Base-by-base conservation (phyloP, 2,888 invertebrate genomes). In the Leucania comma region DNA sequence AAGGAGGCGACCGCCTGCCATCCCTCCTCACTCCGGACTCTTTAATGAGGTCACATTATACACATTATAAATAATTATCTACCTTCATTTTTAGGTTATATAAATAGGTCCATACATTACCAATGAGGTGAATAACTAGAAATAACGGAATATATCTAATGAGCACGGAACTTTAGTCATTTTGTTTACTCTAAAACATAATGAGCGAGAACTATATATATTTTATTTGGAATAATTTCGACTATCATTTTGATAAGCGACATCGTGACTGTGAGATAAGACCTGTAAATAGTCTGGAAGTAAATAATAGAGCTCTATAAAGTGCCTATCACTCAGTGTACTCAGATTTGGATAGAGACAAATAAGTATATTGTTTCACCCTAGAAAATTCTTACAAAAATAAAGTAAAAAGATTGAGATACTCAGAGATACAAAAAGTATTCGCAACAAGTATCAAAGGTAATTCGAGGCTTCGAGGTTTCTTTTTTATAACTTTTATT, bases 401-500 rank as follows among this genome's bases (percentile, higher is more conserved):
- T 56, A 76, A 46, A 51, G n/a, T n/a, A 29, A 75, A 8, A 46
- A 68, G 26, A 70, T 64, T 51, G 60, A n/a, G 20, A 53, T 57
- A 61, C 24, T 50, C 8, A 54, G 38, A 3, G 6, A 17, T 50
- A 5, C 2, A 50, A 65, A 75, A 71, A 59, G 46, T 60, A 59
- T 59, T 58, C 32, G 32, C 48, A 72, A 67, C 38, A 68, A 77
- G 58, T 56, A 67, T 64, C 63, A 56, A 72, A 59, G 71, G 48
- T 53, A 53, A 64, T 50, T 72, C 64, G 50, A 26, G 54, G 22
- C 64, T 63, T 64, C 38, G 61, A 56, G 50, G 22, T 22, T 20
- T 77, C 12, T 51, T 59, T 35, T 42, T 54, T 26, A 17, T 63
- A 46, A 67, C 59, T 32, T 51, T 48, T 65, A 53, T 46, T 54